These are phyloP conservation scores for Mobula hypostoma DNA, from an alignment of 2,113 vertebrate genomes.

Conservation along the genomic window DNA sequence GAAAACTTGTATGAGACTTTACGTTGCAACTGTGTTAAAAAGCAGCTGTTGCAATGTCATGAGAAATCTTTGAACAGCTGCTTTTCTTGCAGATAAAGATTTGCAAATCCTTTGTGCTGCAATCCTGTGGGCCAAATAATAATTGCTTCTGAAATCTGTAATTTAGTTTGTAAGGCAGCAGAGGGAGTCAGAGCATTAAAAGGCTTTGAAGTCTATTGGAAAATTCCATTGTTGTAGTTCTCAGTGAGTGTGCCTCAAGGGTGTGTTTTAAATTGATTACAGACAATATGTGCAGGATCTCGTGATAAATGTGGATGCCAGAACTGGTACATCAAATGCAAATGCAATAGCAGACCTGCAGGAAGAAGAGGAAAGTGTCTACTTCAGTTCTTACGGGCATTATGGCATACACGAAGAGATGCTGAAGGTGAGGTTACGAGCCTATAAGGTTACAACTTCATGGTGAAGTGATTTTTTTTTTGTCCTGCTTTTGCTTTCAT, in stretches of 20 bases:
- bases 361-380: constrained; percentile 84
- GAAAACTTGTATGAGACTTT: neutral
- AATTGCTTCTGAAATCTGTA: neutral
- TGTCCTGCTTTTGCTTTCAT: neutral
- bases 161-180: constrained; percentile 53
- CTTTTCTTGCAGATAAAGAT: neutral
- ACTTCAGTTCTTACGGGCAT: constrained; percentile 95
- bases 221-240: constrained; percentile 39
- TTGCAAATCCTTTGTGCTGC: neutral
- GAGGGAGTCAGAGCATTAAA: constrained; percentile 57
- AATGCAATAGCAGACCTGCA: constrained; percentile 64
- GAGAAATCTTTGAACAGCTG: constrained; percentile 1
- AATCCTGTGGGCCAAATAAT: neutral
- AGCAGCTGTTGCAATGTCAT: neutral
- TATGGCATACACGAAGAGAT: constrained; percentile 93
- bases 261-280: constrained; percentile 64
- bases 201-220: constrained; percentile 26
- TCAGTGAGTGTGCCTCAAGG: constrained; percentile 55
- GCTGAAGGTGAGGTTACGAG: constrained; percentile 78
- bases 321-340: constrained; percentile 48
- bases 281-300: constrained; percentile 81
- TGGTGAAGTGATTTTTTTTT: neutral
- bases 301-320: constrained; percentile 73
- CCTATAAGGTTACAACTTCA: neutral
- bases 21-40: neutral